A percentile compares a stretch with the other conserved stretches of the same genome.
Evolutionary conservation across 1,140 invertebrate species (phyloP).

Genomic region (Macrobrachium nipponense): DNA sequence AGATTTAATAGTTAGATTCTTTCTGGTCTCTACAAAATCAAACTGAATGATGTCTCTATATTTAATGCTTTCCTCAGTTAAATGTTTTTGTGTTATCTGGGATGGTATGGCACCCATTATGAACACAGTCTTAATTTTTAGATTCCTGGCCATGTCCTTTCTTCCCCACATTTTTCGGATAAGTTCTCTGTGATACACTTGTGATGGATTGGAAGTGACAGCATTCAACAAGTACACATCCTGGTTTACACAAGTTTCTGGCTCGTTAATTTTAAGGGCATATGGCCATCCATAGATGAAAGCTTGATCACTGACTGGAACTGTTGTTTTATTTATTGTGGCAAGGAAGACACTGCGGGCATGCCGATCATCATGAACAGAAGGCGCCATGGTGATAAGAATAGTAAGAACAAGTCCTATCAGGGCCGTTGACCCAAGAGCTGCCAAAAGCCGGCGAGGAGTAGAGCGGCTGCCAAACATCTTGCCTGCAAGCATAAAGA

Average conservation of each 20-base stretch:
- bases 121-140: constrained; percentile 40
- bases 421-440: neutral
- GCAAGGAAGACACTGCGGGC: neutral
- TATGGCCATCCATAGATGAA: constrained; percentile 41
- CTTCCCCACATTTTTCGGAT: constrained; percentile 42
- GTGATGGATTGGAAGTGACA: constrained; percentile 40
- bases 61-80: constrained; percentile 42
- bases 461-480: constrained; percentile 31
- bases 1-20: constrained; percentile 45
- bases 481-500: neutral
- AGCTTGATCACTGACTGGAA: neutral
- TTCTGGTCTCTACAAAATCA: constrained; percentile 45
- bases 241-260: constrained; percentile 23
- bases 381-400: neutral
- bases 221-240: constrained; percentile 41
- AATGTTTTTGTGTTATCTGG: constrained; percentile 30
- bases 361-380: neutral
- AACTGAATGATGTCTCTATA: constrained; percentile 41
- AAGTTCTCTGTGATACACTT: constrained; percentile 41
- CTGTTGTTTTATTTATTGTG: neutral
- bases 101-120: constrained; percentile 39
- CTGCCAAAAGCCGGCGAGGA: constrained; percentile 23
- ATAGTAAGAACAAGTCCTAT: constrained; percentile 6
- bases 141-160: constrained; percentile 1
- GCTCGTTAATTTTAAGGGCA: constrained; percentile 37